Evolutionary conservation across 2,888 invertebrate genomes (phyloP).

Genomic region (Drosophila sordidapex): DNA sequence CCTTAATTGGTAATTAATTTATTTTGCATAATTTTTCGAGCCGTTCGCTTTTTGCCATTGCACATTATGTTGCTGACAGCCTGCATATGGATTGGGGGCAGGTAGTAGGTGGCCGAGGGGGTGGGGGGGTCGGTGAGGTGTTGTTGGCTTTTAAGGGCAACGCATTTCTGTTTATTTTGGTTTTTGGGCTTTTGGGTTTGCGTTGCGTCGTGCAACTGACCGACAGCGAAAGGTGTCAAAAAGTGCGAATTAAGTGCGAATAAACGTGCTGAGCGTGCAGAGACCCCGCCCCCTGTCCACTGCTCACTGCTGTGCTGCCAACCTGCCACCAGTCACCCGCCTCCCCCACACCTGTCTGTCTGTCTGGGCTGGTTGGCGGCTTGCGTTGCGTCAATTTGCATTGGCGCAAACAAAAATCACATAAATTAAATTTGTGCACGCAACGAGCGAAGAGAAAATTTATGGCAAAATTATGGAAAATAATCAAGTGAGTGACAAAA

Average conservation of each 20-base stretch:
- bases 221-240: slow-evolving; percentile 73
- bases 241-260: slow-evolving; percentile 80
- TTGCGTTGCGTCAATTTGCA: slow-evolving; percentile 61
- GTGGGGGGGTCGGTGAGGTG: not conserved
- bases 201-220: slow-evolving; percentile 44
- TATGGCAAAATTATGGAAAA: slow-evolving; percentile 55
- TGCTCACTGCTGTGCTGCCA: not conserved
- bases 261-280: slow-evolving; percentile 78
- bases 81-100: slow-evolving; percentile 5
- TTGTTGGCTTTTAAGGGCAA: slow-evolving; percentile 17
- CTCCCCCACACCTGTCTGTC: slow-evolving; percentile 40
- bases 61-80: slow-evolving; percentile 73
- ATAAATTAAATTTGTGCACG: slow-evolving; percentile 70
- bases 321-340: not conserved
- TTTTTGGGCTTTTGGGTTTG: slow-evolving; percentile 49
- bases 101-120: not conserved
- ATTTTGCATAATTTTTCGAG: slow-evolving; percentile 82
- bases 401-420: slow-evolving; percentile 65
- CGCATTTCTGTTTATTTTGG: slow-evolving; percentile 63
- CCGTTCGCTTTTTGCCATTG: slow-evolving; percentile 46
- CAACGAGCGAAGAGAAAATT: slow-evolving; percentile 47
- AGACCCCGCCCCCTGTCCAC: slow-evolving; percentile 9
- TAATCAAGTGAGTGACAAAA: slow-evolving; percentile 39
- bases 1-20: slow-evolving; percentile 84
- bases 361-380: slow-evolving; percentile 34